Evolutionary conservation across 2,113 vertebrate species (phyloP).

Genomic region (Eulacestoma nigropectus): DNA sequence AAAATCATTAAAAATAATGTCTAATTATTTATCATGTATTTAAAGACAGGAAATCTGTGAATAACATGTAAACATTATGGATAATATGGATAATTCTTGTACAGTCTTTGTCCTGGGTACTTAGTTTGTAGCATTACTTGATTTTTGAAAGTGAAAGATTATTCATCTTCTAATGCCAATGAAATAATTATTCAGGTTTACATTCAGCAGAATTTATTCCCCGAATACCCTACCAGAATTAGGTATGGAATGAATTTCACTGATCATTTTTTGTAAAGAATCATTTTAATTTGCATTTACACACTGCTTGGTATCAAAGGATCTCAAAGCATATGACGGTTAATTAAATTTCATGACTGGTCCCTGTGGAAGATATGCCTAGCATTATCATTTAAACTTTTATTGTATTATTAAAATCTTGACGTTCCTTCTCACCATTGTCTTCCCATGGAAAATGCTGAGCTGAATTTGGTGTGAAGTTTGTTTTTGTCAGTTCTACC

Average conservation of each 20-base stretch:
- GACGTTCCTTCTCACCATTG: not conserved
- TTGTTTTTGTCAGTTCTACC: not conserved
- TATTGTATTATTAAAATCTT: not conserved
- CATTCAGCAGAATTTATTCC: not conserved
- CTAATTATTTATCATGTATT: not conserved
- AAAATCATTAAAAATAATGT: not conserved
- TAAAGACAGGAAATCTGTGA: not conserved
- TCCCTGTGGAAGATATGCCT: not conserved
- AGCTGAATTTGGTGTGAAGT: not conserved
- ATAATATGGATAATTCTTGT: not conserved
- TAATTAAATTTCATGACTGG: constrained; percentile 27
- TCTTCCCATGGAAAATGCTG: not conserved
- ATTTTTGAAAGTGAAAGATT: not conserved
- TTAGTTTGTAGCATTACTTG: not conserved
- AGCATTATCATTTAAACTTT: not conserved
- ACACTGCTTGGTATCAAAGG: not conserved
- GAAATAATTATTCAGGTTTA: not conserved
- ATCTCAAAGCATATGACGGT: not conserved
- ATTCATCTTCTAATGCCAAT: not conserved
- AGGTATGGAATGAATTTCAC: not conserved
- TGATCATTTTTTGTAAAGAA: not conserved
- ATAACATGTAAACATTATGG: not conserved
- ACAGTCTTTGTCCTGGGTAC: not conserved
- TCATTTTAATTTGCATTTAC: not conserved
- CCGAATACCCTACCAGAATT: not conserved